These are phyloP conservation scores for Halcyon chelicuti DNA, from an alignment of 2,797 vertebrate genomes.

Conservation along the genomic window DNA sequence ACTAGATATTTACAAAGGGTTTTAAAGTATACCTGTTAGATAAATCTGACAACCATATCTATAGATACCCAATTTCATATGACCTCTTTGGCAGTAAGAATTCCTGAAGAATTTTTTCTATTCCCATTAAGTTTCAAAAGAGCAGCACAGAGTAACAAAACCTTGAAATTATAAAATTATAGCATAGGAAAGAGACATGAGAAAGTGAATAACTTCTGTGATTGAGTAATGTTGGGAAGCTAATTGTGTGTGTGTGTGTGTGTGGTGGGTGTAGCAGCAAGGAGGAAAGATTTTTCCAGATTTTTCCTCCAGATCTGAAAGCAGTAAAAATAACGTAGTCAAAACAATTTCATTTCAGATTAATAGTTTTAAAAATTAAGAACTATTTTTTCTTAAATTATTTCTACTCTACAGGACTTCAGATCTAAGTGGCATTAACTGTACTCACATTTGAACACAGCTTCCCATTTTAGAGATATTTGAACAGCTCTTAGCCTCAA, in stretches of 20 bases:
- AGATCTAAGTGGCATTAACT: neutral
- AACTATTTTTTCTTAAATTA: neutral
- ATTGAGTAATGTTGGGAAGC: neutral
- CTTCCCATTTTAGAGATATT: neutral
- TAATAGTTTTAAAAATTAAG: neutral
- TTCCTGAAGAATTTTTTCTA: neutral
- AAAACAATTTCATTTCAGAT: neutral
- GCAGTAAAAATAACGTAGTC: neutral
- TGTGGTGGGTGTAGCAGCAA: fast-evolving
- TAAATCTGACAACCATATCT: neutral
- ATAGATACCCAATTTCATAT: neutral
- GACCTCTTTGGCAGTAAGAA: neutral
- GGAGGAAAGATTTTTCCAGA: neutral
- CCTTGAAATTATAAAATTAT: neutral
- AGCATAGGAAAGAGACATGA: neutral
- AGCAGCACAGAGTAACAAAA: neutral
- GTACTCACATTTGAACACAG: neutral
- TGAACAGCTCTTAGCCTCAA: neutral
- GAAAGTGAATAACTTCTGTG: neutral
- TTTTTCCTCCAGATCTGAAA: neutral
- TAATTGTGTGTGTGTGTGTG: neutral
- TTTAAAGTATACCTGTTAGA: neutral
- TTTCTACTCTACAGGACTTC: neutral
- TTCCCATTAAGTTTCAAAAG: neutral
- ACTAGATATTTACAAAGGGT: neutral